These are phyloP conservation scores for Enoplosus armatus DNA, from an alignment of 2,797 vertebrate species.

Conservation along the genomic window DNA sequence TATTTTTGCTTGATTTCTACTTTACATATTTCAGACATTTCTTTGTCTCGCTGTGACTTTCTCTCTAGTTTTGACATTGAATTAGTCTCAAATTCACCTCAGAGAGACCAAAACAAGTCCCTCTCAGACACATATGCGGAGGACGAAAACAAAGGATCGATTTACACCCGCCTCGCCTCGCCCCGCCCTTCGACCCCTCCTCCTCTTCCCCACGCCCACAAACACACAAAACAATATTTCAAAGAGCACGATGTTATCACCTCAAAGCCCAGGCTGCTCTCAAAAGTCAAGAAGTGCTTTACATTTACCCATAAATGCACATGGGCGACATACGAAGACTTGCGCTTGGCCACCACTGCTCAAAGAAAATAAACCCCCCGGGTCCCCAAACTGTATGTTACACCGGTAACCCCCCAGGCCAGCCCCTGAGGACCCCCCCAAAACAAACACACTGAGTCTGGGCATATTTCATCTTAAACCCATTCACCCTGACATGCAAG, in stretches of 20 bases:
- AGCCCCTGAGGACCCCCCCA: slow-evolving; percentile 30
- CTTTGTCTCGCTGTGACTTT: not conserved
- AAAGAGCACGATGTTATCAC: slow-evolving; percentile 33
- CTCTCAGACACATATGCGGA: slow-evolving; percentile 38
- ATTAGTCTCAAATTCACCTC: slow-evolving; percentile 30
- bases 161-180: slow-evolving; percentile 61
- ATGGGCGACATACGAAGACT: not conserved
- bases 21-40: not conserved
- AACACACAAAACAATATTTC: slow-evolving; percentile 64
- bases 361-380: slow-evolving; percentile 45
- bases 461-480: slow-evolving; percentile 67
- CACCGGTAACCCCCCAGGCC: slow-evolving; percentile 26
- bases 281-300: not conserved
- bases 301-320: slow-evolving; percentile 8
- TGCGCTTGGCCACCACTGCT: not conserved
- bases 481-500: slow-evolving; percentile 56
- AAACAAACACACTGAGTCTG: slow-evolving; percentile 61
- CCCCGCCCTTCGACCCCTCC: slow-evolving; percentile 35
- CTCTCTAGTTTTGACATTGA: slow-evolving; percentile 34
- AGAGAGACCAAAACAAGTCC: slow-evolving; percentile 57
- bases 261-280: slow-evolving; percentile 21
- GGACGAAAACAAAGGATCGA: slow-evolving; percentile 73
- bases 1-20: not conserved
- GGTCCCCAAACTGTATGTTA: slow-evolving; percentile 24
- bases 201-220: slow-evolving; percentile 47